Percentiles rank a stretch among this genome's conserved stretches.
Evolutionary conservation across 2,113 vertebrate species (phyloP).

Genomic region (Caranx ignobilis): DNA sequence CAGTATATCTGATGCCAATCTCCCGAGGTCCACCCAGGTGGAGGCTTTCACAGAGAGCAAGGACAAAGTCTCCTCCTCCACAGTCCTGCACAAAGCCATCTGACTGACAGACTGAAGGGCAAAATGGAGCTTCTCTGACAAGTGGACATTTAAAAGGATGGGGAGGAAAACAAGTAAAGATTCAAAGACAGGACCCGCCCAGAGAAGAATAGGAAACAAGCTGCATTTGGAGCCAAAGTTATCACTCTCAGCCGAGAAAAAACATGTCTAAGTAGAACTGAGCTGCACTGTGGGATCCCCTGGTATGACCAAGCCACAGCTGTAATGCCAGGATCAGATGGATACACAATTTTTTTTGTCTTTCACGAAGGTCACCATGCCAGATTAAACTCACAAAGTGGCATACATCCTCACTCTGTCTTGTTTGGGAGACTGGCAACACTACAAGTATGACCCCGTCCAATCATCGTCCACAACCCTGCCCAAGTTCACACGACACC

Average conservation of each 20-base stretch:
- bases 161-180: constrained; percentile 26
- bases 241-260: constrained; percentile 3
- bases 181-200: constrained; percentile 17
- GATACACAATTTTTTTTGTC: no score
- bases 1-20: constrained; percentile 73
- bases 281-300: constrained; percentile 22
- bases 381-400: no score
- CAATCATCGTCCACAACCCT: no score
- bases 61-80: constrained; percentile 60
- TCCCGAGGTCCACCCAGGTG: constrained; percentile 62
- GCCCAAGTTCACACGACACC: no score
- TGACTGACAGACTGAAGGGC: constrained; percentile 68
- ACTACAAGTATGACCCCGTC: no score
- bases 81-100: constrained; percentile 45
- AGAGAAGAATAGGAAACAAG: constrained; percentile 19
- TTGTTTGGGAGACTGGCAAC: no score
- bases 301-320: not conserved
- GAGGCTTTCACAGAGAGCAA: constrained; percentile 64
- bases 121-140: constrained; percentile 57
- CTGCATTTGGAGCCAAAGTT: constrained; percentile 1
- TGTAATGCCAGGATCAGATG: no score
- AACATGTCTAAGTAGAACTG: not conserved
- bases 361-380: no score
- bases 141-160: constrained; percentile 48
- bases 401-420: no score